A percentile compares a stretch with the other conserved stretches of the same genome.
Conservation (phyloP, 2,113 vertebrate genomes). For the Lophochroa leadbeateri region DNA sequence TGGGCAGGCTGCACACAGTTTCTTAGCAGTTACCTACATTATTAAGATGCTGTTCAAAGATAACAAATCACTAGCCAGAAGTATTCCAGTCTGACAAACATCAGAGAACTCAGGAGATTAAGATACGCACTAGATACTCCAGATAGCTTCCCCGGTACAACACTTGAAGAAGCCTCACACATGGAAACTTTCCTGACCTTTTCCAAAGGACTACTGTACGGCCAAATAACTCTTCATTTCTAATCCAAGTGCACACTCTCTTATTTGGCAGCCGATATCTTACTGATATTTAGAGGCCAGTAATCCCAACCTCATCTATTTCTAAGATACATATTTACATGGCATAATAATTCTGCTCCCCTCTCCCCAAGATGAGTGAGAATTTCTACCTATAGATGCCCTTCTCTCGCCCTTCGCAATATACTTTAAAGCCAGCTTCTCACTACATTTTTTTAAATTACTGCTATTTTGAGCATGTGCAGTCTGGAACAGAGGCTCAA, state of each 20-base stretch:
- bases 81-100: neutral
- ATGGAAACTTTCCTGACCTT: neutral
- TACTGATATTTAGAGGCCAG: neutral
- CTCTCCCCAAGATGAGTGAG: neutral
- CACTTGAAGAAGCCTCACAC: neutral
- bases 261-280: neutral
- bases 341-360: neutral
- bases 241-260: neutral
- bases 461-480: neutral
- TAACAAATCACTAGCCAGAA: neutral
- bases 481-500: neutral
- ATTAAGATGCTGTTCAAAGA: neutral
- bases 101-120: neutral
- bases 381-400: neutral
- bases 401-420: neutral
- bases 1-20: neutral
- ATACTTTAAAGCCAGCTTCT: neutral
- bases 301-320: neutral
- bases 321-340: neutral
- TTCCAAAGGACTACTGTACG: neutral
- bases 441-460: neutral
- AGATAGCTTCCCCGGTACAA: neutral
- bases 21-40: neutral
- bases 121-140: neutral
- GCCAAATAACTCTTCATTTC: neutral